Evolutionary conservation across 2,888 invertebrate genomes (phyloP).

Genomic region (Hedychridium roseum): DNA sequence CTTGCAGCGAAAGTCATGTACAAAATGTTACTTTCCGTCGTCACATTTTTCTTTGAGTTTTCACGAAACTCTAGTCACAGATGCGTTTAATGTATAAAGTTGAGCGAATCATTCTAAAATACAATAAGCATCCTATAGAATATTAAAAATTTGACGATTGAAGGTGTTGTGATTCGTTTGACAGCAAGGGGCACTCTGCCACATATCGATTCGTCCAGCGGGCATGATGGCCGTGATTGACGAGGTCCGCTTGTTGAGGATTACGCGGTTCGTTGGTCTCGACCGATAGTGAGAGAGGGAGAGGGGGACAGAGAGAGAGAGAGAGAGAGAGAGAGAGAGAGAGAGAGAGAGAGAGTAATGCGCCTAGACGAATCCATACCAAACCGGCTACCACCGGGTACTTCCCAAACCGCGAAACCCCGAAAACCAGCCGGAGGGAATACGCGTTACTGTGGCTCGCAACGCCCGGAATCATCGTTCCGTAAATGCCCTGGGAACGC

Average conservation of each 20-base stretch:
- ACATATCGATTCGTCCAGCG: constrained; percentile 29
- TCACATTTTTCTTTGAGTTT: too few relatives aligned
- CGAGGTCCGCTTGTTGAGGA: constrained; percentile 39
- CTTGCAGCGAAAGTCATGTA: too few relatives aligned
- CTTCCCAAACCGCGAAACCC: constrained; percentile 36
- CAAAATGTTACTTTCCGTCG: too few relatives aligned
- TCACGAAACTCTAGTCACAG: too few relatives aligned
- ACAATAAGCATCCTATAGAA: too few relatives aligned
- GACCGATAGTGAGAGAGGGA: constrained; percentile 33
- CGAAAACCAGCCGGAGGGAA: constrained; percentile 37
- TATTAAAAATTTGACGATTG: too few relatives aligned
- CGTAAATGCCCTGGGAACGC: constrained; percentile 19
- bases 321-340: constrained; percentile 29
- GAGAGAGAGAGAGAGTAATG: constrained; percentile 17
- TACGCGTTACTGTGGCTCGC: constrained; percentile 34
- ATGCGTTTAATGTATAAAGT: too few relatives aligned
- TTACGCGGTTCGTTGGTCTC: constrained; percentile 41
- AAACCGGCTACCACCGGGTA: too few relatives aligned
- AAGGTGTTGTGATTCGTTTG: too few relatives aligned
- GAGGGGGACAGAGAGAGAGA: constrained; percentile 36
- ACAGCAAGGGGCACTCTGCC: too few relatives aligned
- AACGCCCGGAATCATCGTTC: constrained; percentile 34
- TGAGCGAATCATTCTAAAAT: too few relatives aligned
- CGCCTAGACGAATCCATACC: constrained; percentile 6
- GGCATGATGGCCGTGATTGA: constrained; percentile 34